phyloP scores from a whole-genome alignment of 2,888 invertebrate species.

The Lepeophtheirus nordmannii region DNA sequence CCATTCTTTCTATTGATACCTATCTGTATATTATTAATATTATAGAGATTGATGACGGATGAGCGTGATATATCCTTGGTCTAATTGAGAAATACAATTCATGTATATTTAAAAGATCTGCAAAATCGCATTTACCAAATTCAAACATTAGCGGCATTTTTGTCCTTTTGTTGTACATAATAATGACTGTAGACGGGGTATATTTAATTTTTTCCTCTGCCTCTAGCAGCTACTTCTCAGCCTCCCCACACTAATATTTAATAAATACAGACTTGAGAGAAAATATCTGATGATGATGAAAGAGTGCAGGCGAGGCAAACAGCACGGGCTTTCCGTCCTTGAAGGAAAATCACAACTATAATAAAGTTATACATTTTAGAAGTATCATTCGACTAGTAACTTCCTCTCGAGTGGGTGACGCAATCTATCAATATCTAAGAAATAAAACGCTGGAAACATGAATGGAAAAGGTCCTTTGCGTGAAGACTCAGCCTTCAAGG shows the following conservation, averaged over 20 bases:
- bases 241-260: too few relatives aligned
- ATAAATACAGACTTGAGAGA: neutral
- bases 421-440: neutral
- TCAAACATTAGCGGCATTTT: neutral
- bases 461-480: conserved; percentile 35
- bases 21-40: too few relatives aligned
- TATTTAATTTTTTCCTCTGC: too few relatives aligned
- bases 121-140: too few relatives aligned
- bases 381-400: neutral
- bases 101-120: too few relatives aligned
- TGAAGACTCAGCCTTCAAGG: conserved; percentile 53
- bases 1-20: too few relatives aligned
- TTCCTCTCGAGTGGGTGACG: neutral
- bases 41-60: too few relatives aligned
- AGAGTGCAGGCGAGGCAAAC: neutral
- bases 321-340: conserved; percentile 2
- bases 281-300: neutral
- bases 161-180: neutral
- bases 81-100: too few relatives aligned
- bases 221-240: too few relatives aligned
- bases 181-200: neutral
- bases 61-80: too few relatives aligned
- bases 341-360: too few relatives aligned
- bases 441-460: conserved; percentile 26
- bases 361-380: too few relatives aligned